Evolutionary conservation across 1,140 invertebrate species (phyloP).

Genomic region (Nasonia vitripennis): DNA sequence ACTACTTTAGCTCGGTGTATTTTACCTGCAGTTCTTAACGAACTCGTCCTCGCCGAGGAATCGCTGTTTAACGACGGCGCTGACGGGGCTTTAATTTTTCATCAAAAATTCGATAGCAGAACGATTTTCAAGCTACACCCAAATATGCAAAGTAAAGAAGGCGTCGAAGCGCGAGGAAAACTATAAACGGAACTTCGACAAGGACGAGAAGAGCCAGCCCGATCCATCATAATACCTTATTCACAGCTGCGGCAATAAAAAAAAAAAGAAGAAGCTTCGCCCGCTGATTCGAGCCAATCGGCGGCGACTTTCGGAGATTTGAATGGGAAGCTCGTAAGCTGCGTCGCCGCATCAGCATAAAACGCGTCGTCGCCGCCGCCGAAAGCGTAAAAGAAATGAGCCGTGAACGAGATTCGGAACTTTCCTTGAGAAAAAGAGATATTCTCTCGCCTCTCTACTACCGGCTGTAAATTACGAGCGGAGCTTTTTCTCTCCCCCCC

Average conservation of each 20-base stretch:
- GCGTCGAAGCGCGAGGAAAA: neutral
- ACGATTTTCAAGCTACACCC: neutral
- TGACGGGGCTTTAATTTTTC: too few relatives aligned
- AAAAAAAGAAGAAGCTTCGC: neutral
- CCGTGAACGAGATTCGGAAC: constrained; percentile 59
- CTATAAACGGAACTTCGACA: neutral
- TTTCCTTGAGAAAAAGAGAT: neutral
- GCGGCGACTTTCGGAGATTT: constrained; percentile 53
- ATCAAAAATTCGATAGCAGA: neutral
- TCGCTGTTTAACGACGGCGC: too few relatives aligned
- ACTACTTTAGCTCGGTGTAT: neutral
- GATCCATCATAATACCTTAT: constrained; percentile 30
- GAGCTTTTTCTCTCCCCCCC: neutral
- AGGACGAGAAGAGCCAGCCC: neutral
- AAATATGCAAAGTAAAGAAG: neutral
- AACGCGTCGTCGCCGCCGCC: neutral
- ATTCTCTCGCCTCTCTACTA: neutral
- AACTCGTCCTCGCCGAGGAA: too few relatives aligned
- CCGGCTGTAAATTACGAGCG: constrained; percentile 35
- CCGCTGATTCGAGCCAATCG: constrained; percentile 41
- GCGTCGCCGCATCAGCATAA: constrained; percentile 52
- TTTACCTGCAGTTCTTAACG: too few relatives aligned
- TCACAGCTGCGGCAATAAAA: constrained; percentile 20
- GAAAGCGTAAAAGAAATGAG: constrained; percentile 60
- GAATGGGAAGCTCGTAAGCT: constrained; percentile 61